These are phyloP conservation scores for Spea bombifrons DNA, from an alignment of 2,113 vertebrate genomes.

Conservation along the genomic window DNA sequence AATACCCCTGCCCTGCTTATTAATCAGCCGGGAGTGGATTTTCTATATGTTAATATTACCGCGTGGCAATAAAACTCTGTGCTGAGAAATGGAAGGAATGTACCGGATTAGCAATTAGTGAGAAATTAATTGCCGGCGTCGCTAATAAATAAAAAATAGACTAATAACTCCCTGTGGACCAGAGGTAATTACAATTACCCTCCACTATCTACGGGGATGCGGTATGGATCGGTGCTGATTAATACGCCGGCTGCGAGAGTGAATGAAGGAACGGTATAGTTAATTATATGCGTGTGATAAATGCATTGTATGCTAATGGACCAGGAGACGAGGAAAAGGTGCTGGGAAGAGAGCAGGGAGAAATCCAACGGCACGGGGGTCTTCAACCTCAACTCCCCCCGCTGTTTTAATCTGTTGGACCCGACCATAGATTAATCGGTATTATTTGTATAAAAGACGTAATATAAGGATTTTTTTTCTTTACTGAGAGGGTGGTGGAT, in stretches of 20 bases:
- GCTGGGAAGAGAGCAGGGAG: too few species aligned
- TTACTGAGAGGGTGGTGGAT: too few species aligned
- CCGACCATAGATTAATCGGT: too few species aligned
- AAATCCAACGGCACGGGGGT: too few species aligned
- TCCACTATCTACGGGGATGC: constrained; percentile 12
- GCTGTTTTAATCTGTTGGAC: too few species aligned
- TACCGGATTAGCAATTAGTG: constrained; percentile 37
- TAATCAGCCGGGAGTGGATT: not conserved
- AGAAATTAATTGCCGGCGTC: constrained; percentile 34
- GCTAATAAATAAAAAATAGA: constrained; percentile 40
- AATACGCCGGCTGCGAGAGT: constrained; percentile 4
- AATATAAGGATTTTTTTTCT: too few species aligned
- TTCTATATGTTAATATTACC: constrained; percentile 17
- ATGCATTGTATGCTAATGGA: not conserved
- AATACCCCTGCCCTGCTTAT: constrained; percentile 25
- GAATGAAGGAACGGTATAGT: constrained; percentile 21
- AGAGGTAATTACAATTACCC: constrained; percentile 33
- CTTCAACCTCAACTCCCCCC: too few species aligned
- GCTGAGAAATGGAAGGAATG: constrained; percentile 8
- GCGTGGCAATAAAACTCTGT: constrained; percentile 7
- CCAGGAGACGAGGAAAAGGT: too few species aligned
- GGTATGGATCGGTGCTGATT: constrained; percentile 32
- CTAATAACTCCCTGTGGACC: constrained; percentile 26
- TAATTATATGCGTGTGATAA: constrained; percentile 17
- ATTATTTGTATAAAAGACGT: too few species aligned